Percentiles rank a stretch among this genome's conserved stretches.
phyloP scores from a whole-genome alignment of 2,113 vertebrate genomes.

The Gambusia affinis region DNA sequence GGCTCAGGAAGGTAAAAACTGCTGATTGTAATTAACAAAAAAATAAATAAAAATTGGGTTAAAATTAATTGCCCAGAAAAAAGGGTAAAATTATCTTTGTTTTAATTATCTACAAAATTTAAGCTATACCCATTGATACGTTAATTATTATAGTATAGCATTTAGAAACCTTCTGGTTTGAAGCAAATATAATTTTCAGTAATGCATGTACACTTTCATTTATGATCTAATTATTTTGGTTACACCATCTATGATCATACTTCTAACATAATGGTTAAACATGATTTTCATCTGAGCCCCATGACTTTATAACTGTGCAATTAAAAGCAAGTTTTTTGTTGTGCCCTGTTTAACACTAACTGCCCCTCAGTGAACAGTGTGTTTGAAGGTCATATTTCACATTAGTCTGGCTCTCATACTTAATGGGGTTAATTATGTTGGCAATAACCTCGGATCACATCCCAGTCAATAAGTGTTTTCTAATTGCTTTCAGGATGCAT shows the following conservation, averaged over 20 bases:
- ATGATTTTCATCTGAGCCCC: neutral
- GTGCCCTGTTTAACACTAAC: constrained; percentile 13
- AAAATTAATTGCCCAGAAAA: neutral
- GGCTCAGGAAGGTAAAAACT: no score
- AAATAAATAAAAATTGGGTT: neutral
- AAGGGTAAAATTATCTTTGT: no score
- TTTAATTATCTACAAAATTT: neutral
- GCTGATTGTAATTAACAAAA: no score
- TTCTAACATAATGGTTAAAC: neutral
- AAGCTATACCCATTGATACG: neutral
- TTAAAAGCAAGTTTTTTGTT: constrained; percentile 8
- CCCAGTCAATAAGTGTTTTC: constrained; percentile 68
- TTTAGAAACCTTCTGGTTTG: no score
- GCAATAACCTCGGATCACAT: constrained; percentile 63
- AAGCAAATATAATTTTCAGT: no score
- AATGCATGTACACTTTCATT: no score
- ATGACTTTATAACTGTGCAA: constrained; percentile 1
- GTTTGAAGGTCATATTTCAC: constrained; percentile 67
- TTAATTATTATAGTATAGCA: neutral
- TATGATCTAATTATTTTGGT: neutral
- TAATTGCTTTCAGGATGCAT: constrained; percentile 71
- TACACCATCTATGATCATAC: neutral
- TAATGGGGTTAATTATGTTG: constrained; percentile 71
- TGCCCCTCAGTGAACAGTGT: constrained; percentile 34
- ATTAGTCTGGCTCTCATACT: constrained; percentile 48